Evolutionary conservation across 1,140 invertebrate species (phyloP), one percentile per base, ranked within the genome.

Genomic region (Penaeus vannamei): DNA sequence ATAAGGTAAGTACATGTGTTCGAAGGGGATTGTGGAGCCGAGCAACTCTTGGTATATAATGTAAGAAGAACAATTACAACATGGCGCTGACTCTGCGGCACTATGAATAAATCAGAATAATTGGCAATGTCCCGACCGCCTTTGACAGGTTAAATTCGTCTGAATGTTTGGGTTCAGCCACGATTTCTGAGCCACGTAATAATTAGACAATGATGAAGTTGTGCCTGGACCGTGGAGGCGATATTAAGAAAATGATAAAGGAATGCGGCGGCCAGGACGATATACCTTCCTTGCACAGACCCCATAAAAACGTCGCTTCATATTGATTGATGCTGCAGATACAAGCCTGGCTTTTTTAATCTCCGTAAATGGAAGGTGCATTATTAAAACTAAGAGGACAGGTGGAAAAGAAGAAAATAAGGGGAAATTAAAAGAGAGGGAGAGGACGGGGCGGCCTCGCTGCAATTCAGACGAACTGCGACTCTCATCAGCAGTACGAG

Each of bases 181-280:
- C 87, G 87, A 84, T 89, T 89, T 89, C 87, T 77, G 61, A 77
- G 87, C 87, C 87, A 89, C 82, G 87, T 89, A 84, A 89, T 89
- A 89, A 89, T 89, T 89, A 89, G 87, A 89, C 87, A 89, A 89
- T 89, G 87, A 89, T 89, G 87, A 89, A 89, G 87, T 84, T 89
- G 87, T 89, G 87, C 80, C 80, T 83, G 79, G 59, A 46, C 53
- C 76, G 69, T 62, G 53, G 85, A 61, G 84, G 64, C 64, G 85
- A 89, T 89, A 89, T 89, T 89, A 89, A 89, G 87, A 89, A 89
- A 84, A 89, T 89, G 87, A 84, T 89, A 84, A 89, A 89, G 87
- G 87, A 89, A 89, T 89, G 87, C 59, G 82, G 59, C 23, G 86
- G 69, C n/a, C n/a, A 53, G 23, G 84, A 76, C 64, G 66, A 76